Conservation (phyloP, 2,797 vertebrate genomes). For the Pangasius djambal region DNA sequence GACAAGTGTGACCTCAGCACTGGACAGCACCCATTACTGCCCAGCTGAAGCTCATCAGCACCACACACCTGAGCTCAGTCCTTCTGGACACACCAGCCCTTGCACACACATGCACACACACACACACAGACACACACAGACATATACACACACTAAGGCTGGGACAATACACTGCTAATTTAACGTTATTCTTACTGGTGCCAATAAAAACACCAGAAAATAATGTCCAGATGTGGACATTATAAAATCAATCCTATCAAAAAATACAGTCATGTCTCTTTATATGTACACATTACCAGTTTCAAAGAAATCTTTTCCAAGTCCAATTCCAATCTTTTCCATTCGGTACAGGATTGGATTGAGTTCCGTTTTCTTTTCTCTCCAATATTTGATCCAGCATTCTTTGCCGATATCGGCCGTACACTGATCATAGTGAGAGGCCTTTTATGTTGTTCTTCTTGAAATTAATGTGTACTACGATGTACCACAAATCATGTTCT, state of each 20-base stretch:
- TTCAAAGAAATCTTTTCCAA: neutral
- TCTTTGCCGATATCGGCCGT: neutral
- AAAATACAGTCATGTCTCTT: neutral
- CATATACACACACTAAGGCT: neutral
- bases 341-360: neutral
- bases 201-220: neutral
- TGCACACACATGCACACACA: constrained; percentile 36
- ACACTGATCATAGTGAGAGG: neutral
- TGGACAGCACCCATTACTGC: constrained; percentile 53
- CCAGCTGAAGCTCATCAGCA: constrained; percentile 60
- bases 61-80: constrained; percentile 55
- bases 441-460: neutral
- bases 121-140: constrained; percentile 20
- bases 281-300: neutral
- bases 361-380: neutral
- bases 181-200: constrained; percentile 6
- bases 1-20: constrained; percentile 49
- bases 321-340: neutral
- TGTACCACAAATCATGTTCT: too few relatives aligned
- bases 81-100: constrained; percentile 39
- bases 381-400: neutral
- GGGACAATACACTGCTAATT: neutral
- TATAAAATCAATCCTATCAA: neutral
- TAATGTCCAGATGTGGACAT: neutral
- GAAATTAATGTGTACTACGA: neutral